These are phyloP conservation scores for Lepeophtheirus nordmannii DNA, from an alignment of 2,888 invertebrate species.

Conservation along the genomic window DNA sequence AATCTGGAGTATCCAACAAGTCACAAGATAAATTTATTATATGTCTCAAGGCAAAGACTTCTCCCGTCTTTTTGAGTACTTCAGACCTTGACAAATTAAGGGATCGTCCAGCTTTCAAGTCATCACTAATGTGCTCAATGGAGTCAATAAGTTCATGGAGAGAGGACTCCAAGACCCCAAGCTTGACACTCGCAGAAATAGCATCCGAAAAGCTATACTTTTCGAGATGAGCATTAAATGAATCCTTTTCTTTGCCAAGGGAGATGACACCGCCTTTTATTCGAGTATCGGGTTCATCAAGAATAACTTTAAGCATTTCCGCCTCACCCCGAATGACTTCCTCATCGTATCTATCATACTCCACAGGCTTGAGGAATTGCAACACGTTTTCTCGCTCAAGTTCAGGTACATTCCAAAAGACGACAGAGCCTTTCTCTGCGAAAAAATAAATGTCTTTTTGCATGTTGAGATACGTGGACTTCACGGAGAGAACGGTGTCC, in stretches of 20 bases:
- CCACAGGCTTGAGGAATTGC: constrained; percentile 49
- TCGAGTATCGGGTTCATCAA: constrained; percentile 39
- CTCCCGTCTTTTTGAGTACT: constrained; percentile 62
- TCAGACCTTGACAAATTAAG: constrained; percentile 35
- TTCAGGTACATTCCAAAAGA: constrained; percentile 77
- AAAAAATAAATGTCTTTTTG: constrained; percentile 62
- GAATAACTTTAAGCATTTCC: constrained; percentile 67
- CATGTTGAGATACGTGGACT: constrained; percentile 25
- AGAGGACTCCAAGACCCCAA: constrained; percentile 41
- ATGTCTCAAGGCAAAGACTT: constrained; percentile 73
- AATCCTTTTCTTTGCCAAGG: constrained; percentile 35
- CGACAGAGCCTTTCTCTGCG: constrained; percentile 74
- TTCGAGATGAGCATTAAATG: constrained; percentile 47
- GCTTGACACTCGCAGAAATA: constrained; percentile 76
- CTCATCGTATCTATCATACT: constrained; percentile 52
- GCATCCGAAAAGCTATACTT: constrained; percentile 90
- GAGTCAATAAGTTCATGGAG: constrained; percentile 65
- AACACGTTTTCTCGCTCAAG: constrained; percentile 60
- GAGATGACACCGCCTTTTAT: constrained; percentile 39
- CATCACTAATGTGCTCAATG: constrained; percentile 59
- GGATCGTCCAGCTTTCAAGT: neutral
- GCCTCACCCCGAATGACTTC: constrained; percentile 55
- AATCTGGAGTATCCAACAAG: constrained; percentile 83
- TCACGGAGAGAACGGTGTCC: neutral
- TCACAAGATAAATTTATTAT: constrained; percentile 83